phyloP scores from a whole-genome alignment of 2,888 invertebrate genomes.

The Pegoplata infirma region DNA sequence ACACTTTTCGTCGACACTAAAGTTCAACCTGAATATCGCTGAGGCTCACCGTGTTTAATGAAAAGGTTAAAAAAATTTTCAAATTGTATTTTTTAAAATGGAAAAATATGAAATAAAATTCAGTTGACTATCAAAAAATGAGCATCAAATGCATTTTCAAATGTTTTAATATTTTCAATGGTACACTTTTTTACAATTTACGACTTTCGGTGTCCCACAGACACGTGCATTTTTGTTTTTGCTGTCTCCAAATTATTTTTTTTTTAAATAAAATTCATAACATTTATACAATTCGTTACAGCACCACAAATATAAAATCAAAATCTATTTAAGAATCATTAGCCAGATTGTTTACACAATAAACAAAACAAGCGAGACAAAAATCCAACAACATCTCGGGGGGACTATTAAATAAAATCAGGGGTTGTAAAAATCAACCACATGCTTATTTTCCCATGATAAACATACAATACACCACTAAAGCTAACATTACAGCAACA shows the following conservation, averaged over 20 bases:
- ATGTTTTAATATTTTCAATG: no score
- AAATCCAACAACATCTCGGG: conserved; percentile 36
- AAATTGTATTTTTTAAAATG: no score
- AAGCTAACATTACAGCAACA: no score
- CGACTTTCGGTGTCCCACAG: neutral
- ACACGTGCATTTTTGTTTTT: neutral
- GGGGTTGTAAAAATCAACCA: conserved; percentile 53
- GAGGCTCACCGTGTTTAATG: no score
- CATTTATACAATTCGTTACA: conserved; percentile 58
- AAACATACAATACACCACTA: conserved; percentile 18
- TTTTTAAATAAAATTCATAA: conserved; percentile 36
- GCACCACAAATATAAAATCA: conserved; percentile 40
- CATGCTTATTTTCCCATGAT: conserved; percentile 59
- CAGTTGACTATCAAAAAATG: no score
- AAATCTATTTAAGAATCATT: conserved; percentile 62
- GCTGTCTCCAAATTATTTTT: neutral
- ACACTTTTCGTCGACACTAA: no score
- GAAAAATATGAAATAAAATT: no score
- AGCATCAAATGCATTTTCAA: no score
- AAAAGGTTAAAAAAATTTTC: no score
- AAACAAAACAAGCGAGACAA: conserved; percentile 45
- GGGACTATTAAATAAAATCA: conserved; percentile 38
- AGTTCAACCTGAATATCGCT: no score
- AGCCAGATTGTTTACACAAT: conserved; percentile 60
- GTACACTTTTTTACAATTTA: no score